Percentiles rank a stretch among this genome's conserved stretches.
phyloP scores from a whole-genome alignment of 2,797 vertebrate species.

The Poecile montanus region DNA sequence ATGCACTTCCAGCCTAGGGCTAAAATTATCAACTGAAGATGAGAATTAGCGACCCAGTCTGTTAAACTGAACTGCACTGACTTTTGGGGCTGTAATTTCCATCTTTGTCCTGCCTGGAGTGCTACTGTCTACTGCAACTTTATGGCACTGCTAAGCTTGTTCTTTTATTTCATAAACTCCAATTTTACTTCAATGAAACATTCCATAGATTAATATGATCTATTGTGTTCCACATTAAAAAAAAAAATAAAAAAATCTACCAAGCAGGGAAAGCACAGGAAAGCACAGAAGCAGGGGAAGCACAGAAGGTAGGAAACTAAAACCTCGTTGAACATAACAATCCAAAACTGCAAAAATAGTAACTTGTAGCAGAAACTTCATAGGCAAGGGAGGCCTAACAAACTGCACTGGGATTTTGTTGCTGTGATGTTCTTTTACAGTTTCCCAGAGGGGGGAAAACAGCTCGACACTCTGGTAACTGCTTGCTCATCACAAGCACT shows the following conservation, averaged over 20 bases:
- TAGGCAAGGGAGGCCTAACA: background rate
- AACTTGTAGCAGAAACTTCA: background rate
- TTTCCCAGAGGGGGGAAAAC: background rate
- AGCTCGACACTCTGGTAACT: background rate
- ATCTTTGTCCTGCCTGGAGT: background rate
- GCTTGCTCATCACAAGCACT: conserved; percentile 51
- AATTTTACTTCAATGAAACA: background rate
- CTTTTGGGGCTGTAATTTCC: background rate
- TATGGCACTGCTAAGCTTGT: background rate
- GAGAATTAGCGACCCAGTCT: background rate
- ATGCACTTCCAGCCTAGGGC: background rate
- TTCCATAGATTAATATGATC: background rate
- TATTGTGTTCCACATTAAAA: background rate
- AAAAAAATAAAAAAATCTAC: background rate
- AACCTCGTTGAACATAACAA: background rate
- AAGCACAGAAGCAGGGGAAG: no score
- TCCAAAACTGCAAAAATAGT: background rate
- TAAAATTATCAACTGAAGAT: background rate
- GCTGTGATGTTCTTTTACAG: background rate
- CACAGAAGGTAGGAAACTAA: background rate
- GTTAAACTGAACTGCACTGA: background rate
- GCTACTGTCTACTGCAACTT: background rate
- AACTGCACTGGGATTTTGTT: conserved; percentile 40
- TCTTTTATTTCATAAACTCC: background rate
- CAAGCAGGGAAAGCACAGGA: background rate